Base-by-base conservation (phyloP, 1,140 invertebrate species). In the Anastrepha obliqua region DNA sequence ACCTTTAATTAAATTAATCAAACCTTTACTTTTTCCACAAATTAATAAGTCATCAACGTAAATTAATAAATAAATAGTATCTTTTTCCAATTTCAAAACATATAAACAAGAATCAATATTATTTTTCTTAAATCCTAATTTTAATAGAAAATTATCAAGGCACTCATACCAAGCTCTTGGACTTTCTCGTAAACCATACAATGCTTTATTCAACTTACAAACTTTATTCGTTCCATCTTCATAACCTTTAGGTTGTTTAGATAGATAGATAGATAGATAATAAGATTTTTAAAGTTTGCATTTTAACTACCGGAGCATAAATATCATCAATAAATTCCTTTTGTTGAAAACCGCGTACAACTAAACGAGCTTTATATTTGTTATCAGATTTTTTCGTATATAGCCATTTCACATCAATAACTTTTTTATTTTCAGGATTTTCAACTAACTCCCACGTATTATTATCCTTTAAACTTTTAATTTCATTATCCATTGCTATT, bases 281-380 rank as follows among this genome's bases (percentile, higher is more conserved):
- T 58, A 94, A 59, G 20, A 91, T 65, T 91, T 91, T 90, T 91
- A 94, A 59, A 91, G 88, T 89, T 85, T 89, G 78, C 88, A 91
- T 90, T 64, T 88, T 88, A 1, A 88, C 87, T 13, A 90, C 89
- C 59, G 88, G 90, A 17, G 88, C 81, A 86, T 89, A 90, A 47
- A 67, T 64, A 86, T 93, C 87, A 70, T 55, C 3, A 11, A 55
- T 55, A 8, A 8, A 6, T 8, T 55, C 51, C 6, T 8, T 55
- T 11, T 55, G 51, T 55, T 55, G 51, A 55, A 55, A 55, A 55
- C 51, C 51, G 6, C 51, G 6, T 8, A 55, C 51, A 8, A 55
- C 51, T 11, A 55, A 11, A 8, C 51, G 6, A 6, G 51, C 51
- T 55, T 55, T 55, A 55, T 55, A 55, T 11, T 1, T 55, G 6